A percentile compares a stretch with the other conserved stretches of the same genome.
Evolutionary conservation across 2,888 invertebrate species (phyloP).

Genomic region (Lumbricus terrestris): DNA sequence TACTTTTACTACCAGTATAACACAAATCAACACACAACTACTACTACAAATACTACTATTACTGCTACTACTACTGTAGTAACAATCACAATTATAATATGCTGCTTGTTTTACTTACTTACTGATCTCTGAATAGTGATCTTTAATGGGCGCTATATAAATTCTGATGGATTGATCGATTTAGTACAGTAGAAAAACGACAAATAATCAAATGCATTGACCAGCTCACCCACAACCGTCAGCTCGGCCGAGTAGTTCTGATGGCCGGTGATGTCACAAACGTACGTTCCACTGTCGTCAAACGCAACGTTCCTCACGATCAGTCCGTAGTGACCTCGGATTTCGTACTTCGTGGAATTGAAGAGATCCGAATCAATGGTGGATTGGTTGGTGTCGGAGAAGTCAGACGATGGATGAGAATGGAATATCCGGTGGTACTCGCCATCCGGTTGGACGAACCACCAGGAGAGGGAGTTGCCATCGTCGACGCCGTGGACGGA

Average conservation of each 20-base stretch:
- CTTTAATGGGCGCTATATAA: too few relatives aligned
- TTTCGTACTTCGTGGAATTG: not conserved
- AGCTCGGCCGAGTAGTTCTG: constrained; percentile 9
- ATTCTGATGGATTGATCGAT: too few relatives aligned
- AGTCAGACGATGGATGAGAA: not conserved
- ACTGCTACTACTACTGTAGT: too few relatives aligned
- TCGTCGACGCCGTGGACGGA: not conserved
- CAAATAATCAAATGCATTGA: too few relatives aligned
- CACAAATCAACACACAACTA: too few relatives aligned
- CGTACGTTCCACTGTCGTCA: not conserved
- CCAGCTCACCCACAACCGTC: not conserved
- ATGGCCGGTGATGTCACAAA: not conserved
- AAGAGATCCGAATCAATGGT: not conserved
- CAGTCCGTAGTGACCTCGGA: constrained; percentile 11
- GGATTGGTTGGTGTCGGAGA: not conserved
- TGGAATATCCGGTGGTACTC: not conserved
- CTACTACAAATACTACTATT: too few relatives aligned
- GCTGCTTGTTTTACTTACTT: too few relatives aligned
- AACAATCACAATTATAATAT: too few relatives aligned
- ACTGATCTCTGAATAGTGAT: too few relatives aligned
- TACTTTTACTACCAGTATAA: too few relatives aligned
- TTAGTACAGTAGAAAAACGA: too few relatives aligned
- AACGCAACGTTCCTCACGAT: not conserved
- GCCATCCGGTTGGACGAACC: not conserved
- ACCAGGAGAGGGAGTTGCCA: not conserved